Conservation (phyloP, 1,140 invertebrate species). For the Drosophila repleta region DNA sequence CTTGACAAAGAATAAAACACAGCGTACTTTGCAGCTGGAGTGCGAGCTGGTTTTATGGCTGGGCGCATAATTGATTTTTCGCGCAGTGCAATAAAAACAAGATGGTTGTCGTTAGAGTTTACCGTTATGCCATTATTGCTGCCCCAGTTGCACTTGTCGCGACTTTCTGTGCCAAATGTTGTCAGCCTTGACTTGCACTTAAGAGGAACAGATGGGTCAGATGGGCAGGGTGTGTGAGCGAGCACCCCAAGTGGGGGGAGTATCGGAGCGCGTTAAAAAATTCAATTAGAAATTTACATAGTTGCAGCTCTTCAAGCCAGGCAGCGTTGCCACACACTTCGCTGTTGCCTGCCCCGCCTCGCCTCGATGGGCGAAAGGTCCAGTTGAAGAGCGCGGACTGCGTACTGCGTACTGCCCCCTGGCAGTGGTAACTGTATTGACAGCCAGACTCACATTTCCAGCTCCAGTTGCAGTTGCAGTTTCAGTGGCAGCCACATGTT, state of each 20-base stretch:
- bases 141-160: constrained; percentile 10
- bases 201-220: too few relatives aligned
- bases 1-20: too few relatives aligned
- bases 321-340: background rate
- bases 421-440: constrained; percentile 13
- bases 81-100: constrained; percentile 5
- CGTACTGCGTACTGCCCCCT: background rate
- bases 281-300: constrained; percentile 50
- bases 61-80: constrained; percentile 6
- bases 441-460: constrained; percentile 8
- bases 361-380: background rate
- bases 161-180: constrained; percentile 8
- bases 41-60: background rate
- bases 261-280: constrained; percentile 16
- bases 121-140: constrained; percentile 19
- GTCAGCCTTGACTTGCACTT: constrained; percentile 5
- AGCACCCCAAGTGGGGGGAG: background rate
- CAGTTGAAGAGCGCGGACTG: background rate
- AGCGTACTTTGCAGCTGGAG: background rate
- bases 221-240: background rate
- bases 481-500: background rate
- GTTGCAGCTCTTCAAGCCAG: constrained; percentile 8
- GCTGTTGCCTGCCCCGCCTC: too few relatives aligned
- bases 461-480: background rate
- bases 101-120: background rate